phyloP scores from a whole-genome alignment of 1,140 invertebrate genomes.

The Andricus grossulariae region DNA sequence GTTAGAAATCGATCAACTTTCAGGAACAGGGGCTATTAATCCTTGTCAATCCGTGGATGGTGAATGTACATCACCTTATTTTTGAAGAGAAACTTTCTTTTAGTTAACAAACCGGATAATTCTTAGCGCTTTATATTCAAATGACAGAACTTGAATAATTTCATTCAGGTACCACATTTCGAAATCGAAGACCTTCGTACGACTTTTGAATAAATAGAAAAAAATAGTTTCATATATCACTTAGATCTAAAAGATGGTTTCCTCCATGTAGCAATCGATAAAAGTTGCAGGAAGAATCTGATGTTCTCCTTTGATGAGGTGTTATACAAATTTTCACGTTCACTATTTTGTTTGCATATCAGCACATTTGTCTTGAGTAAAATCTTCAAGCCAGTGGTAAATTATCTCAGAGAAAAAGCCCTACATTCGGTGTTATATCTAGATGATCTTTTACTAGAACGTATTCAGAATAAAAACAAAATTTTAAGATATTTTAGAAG shows the following conservation, averaged over 20 bases:
- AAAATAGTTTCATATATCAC: neutral
- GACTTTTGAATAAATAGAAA: neutral
- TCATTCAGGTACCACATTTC: neutral
- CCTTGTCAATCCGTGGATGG: neutral
- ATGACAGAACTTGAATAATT: neutral
- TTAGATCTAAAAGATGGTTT: neutral
- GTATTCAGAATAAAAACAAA: too few relatives aligned
- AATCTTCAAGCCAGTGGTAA: conserved; percentile 49
- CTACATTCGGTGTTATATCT: conserved; percentile 6
- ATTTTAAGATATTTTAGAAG: too few relatives aligned
- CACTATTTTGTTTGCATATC: conserved; percentile 46
- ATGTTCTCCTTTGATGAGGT: conserved; percentile 20
- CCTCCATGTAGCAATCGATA: neutral
- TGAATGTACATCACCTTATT: neutral
- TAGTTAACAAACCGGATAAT: neutral
- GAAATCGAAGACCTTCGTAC: neutral
- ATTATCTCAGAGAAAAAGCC: conserved; percentile 16
- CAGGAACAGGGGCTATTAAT: neutral
- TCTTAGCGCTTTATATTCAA: neutral
- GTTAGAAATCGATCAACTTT: neutral
- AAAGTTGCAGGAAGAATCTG: conserved; percentile 1
- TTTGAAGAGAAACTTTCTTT: neutral
- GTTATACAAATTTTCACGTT: conserved; percentile 10
- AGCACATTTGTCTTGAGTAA: conserved; percentile 54
- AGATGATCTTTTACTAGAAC: conserved; percentile 30